Percentiles rank a stretch among this genome's conserved stretches.
Evolutionary conservation across 2,113 vertebrate species (phyloP).

Genomic region (chimpanzee (Pan troglodytes)): NHGRI_mPanTro3-v2.1_pri NC_072402.2:137923501-137924000

Average conservation of each 20-base stretch:
- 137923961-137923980: not conserved
- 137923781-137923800: not conserved
- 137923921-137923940: not conserved
- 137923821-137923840: not conserved
- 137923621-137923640: not conserved
- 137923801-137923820: not conserved
- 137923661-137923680: not conserved
- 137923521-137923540: not conserved
- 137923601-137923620: not conserved
- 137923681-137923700: not conserved
- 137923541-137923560: not conserved
- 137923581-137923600: not conserved
- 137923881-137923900: not conserved
- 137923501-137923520: not conserved
- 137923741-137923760: not conserved
- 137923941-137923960: not conserved
- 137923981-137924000: not conserved
- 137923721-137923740: not conserved
- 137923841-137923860: not conserved
- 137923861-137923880: not conserved
- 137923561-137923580: not conserved
- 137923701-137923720: not conserved
- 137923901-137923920: not conserved
- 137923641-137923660: not conserved
- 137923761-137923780: not conserved